Percentiles rank a stretch among this genome's conserved stretches.
Evolutionary conservation across 1,140 invertebrate genomes (phyloP).

Genomic region (Maniola jurtina): DNA sequence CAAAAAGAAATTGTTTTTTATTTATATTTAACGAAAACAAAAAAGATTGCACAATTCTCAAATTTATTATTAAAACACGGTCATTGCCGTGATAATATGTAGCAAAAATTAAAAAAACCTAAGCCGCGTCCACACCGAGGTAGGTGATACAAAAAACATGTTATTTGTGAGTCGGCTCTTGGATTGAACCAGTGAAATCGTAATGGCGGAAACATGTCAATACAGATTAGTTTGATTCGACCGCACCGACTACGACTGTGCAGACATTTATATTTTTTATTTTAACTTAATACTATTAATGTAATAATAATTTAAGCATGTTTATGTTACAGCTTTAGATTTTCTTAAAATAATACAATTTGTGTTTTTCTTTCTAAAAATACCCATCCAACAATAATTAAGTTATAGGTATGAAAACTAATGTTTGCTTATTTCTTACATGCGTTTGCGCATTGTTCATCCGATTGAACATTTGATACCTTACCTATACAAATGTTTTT

Average conservation of each 20-base stretch:
- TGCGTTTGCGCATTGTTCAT: too few relatives aligned
- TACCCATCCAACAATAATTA: too few relatives aligned
- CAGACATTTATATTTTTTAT: slow-evolving; percentile 36
- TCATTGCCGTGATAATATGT: slow-evolving; percentile 9
- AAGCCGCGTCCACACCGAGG: slow-evolving; percentile 28
- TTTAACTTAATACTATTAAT: slow-evolving; percentile 15
- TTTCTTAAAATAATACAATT: neutral
- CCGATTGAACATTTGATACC: too few relatives aligned
- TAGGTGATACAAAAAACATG: slow-evolving; percentile 48
- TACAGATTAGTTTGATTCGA: slow-evolving; percentile 60
- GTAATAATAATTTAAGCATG: slow-evolving; percentile 31
- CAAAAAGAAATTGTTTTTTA: too few relatives aligned
- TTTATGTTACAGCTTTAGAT: slow-evolving; percentile 3
- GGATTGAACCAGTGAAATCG: slow-evolving; percentile 62
- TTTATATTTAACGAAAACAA: too few relatives aligned
- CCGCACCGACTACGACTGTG: slow-evolving; percentile 45
- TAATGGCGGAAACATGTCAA: slow-evolving; percentile 74
- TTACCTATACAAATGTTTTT: too few relatives aligned
- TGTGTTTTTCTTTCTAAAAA: too few relatives aligned
- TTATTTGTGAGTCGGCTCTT: slow-evolving; percentile 52
- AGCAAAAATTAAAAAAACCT: slow-evolving; percentile 23
- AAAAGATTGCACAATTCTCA: neutral
- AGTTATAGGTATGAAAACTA: too few relatives aligned
- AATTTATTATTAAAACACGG: neutral
- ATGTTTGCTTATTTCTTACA: too few relatives aligned